Percentiles rank a stretch among this genome's conserved stretches.
These are phyloP conservation scores for Montipora foliosa DNA, from an alignment of 64 coral and sea anemone species.

Conservation along the genomic window DNA sequence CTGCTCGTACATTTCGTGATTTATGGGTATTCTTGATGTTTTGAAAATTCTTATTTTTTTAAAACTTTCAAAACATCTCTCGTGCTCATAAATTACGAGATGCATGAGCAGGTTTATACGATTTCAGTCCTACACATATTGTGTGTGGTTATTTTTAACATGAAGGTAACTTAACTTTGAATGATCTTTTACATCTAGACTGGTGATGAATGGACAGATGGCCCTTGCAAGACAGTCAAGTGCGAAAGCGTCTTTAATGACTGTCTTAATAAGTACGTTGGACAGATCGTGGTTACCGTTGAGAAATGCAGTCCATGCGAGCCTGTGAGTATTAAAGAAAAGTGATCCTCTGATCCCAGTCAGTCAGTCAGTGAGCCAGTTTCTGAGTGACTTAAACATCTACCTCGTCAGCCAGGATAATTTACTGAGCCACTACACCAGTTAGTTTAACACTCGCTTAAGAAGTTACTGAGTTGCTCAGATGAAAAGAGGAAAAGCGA, in stretches of 20 bases:
- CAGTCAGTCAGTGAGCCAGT: not conserved
- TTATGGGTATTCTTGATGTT: too few species aligned
- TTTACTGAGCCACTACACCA: too few species aligned
- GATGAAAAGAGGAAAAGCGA: too few species aligned
- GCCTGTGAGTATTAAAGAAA: not conserved
- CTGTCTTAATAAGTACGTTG: conserved; percentile 14
- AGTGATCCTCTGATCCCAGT: not conserved
- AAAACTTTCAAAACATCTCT: too few species aligned
- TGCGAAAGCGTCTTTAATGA: conserved; percentile 24
- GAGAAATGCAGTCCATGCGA: conserved; percentile 32
- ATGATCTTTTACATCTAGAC: conserved; percentile 2
- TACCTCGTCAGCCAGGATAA: too few species aligned
- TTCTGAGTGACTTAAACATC: too few species aligned
- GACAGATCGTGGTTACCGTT: not conserved
- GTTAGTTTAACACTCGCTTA: too few species aligned
- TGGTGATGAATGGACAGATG: conserved; percentile 44
- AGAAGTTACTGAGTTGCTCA: too few species aligned
- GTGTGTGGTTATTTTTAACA: not conserved
- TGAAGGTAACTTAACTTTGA: not conserved
- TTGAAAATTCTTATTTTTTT: too few species aligned
- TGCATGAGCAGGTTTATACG: too few species aligned
- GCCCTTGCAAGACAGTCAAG: conserved; percentile 34
- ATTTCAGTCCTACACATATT: not conserved
- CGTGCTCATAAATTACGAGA: too few species aligned
- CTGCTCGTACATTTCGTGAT: too few species aligned